Base-by-base conservation (phyloP, 2,888 invertebrate species). In the Harpagoxenus sublaevis region DNA sequence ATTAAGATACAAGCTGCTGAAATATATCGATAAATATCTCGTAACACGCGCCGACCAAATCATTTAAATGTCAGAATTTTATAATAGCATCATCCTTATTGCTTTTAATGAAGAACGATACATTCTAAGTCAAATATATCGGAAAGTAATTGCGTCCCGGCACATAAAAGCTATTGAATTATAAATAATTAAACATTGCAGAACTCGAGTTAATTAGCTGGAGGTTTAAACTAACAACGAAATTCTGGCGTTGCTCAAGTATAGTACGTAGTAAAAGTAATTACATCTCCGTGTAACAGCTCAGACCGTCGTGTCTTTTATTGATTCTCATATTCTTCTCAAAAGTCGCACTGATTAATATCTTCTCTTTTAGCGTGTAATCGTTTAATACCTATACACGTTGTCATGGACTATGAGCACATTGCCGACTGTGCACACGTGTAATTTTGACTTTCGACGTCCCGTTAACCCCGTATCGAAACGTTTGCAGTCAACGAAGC, bases 391-490 rank as follows among this genome's bases (percentile, higher is more conserved):
- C 23, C 23, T 23, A 23, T 0, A 66, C n/a, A n/a, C 28, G 57
- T 71, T 55, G 39, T 83, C 31, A 57, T 35, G 23, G 53, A 6
- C 23, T 60, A 4, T 1, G 75, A 85, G 28, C 55, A n/a, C 31
- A 18, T 28, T 51, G 31, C 66, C 18, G 10, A 10, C 9, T 53
- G 12, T 10, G 5, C 23, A 28, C 31, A 31, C 18, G 23, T 53
- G 12, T 60, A 75, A 86, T 78, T 55, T 57, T 12, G 35, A 23
- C 48, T n/a, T 55, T 70, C 53, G n/a, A 60, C n/a, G 31, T 66
- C n/a, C 75, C 62, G 51, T 73, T 83, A 77, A 73, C 65, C 71
- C 4, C 10, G 35, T 60, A 62, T 71, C 31, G 31, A 78, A 68
- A 57, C 9, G 10, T 77, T 65, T 28, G 39, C 6, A 53, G 23